Conservation (phyloP, 30 jellyfish, hydroid and myxozoan genomes). For the Hydra vulgaris region DNA sequence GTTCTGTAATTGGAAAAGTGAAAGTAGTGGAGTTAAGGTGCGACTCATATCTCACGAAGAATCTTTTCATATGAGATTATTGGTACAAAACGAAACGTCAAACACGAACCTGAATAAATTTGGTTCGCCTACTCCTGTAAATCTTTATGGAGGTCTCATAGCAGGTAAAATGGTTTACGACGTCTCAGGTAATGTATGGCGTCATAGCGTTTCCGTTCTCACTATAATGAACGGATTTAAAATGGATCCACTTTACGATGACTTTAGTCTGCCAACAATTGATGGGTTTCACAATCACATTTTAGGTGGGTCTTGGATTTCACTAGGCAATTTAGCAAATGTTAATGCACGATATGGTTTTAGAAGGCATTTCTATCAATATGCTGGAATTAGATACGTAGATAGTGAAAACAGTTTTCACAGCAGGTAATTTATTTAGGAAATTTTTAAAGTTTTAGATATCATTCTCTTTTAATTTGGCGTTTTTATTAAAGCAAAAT, state of each 20-base stretch:
- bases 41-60: conserved; percentile 31
- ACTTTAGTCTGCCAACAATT: conserved; percentile 21
- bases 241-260: conserved; percentile 22
- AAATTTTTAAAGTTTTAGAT: too few species aligned
- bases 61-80: conserved; percentile 21
- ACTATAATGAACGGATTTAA: conserved; percentile 21
- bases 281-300: conserved; percentile 30
- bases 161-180: conserved; percentile 19
- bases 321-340: conserved; percentile 27
- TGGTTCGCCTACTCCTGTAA: conserved; percentile 30
- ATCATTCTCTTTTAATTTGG: too few species aligned
- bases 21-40: not conserved
- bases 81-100: conserved; percentile 15
- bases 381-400: conserved; percentile 27
- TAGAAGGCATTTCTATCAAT: conserved; percentile 25
- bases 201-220: conserved; percentile 19
- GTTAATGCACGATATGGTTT: conserved; percentile 27
- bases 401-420: conserved; percentile 11
- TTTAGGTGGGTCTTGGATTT: conserved; percentile 30
- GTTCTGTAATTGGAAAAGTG: conserved; percentile 31
- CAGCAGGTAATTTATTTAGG: conserved; percentile 16
- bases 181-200: conserved; percentile 31
- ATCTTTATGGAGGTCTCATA: conserved; percentile 16
- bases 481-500: too few species aligned
- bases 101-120: conserved; percentile 11